Conservation (phyloP, 1,140 invertebrate genomes). For the Achatina immaculata region DNA sequence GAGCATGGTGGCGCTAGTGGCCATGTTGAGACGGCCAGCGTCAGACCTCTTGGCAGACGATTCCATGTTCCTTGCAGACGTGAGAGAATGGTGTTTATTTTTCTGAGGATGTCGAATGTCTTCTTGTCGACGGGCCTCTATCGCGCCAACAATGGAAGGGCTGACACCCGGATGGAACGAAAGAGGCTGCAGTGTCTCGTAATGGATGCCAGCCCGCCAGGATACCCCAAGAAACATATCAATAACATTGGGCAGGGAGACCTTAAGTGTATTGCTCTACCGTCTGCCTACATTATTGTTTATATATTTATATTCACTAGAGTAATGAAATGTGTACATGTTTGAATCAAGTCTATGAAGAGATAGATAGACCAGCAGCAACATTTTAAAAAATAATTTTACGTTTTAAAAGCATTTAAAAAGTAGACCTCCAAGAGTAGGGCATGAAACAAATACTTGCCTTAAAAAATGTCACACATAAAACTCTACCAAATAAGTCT, state of each 20-base stretch:
- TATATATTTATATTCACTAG: not conserved
- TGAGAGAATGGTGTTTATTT: not conserved
- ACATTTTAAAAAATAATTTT: no score
- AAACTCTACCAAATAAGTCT: no score
- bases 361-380: no score
- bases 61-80: not conserved
- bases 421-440: no score
- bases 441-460: no score
- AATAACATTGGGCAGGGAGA: not conserved
- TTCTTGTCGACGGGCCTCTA: not conserved
- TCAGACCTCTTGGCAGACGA: constrained; percentile 5
- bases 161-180: not conserved
- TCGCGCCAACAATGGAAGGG: not conserved
- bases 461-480: no score
- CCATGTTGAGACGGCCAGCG: not conserved
- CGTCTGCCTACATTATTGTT: not conserved
- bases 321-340: not conserved
- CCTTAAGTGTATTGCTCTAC: not conserved
- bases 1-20: not conserved
- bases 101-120: constrained; percentile 9
- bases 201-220: not conserved
- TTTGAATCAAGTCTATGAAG: not conserved
- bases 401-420: no score
- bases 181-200: not conserved
- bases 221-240: not conserved